Conservation (phyloP, 2,113 vertebrate species). For the Eclectus roratus region DNA sequence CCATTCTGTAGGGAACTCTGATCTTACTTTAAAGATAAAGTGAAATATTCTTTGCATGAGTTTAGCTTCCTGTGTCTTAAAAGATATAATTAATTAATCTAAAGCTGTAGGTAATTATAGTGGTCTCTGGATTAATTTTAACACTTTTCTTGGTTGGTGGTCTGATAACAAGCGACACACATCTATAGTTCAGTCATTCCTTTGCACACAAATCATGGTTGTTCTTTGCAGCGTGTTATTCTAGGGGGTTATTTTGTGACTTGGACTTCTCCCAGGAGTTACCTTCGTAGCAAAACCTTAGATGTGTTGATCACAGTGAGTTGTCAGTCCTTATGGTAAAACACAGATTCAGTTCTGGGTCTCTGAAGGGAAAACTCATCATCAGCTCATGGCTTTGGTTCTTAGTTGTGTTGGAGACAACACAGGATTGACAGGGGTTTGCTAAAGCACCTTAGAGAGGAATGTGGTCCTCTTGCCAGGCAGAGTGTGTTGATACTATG, state of each 20-base stretch:
- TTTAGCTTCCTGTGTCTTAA: neutral
- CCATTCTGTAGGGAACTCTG: neutral
- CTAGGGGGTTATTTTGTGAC: neutral
- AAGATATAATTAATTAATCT: neutral
- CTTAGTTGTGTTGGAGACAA: neutral
- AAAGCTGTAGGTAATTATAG: neutral
- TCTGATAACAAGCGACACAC: neutral
- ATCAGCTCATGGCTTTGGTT: neutral
- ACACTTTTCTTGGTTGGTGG: neutral
- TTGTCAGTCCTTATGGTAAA: neutral
- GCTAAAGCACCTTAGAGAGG: neutral
- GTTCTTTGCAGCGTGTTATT: neutral
- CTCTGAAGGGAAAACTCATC: neutral
- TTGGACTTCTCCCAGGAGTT: neutral
- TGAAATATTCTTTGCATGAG: neutral
- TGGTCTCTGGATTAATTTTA: neutral
- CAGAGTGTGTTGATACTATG: neutral
- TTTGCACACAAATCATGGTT: neutral
- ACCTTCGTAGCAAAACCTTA: neutral
- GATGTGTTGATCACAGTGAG: fast-evolving
- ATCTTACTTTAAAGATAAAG: neutral
- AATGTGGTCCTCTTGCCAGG: neutral
- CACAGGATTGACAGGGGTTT: neutral
- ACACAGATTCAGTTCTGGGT: neutral
- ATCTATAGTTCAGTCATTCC: neutral